phyloP scores from a whole-genome alignment of 2,888 invertebrate genomes.

The Plusia festucae region DNA sequence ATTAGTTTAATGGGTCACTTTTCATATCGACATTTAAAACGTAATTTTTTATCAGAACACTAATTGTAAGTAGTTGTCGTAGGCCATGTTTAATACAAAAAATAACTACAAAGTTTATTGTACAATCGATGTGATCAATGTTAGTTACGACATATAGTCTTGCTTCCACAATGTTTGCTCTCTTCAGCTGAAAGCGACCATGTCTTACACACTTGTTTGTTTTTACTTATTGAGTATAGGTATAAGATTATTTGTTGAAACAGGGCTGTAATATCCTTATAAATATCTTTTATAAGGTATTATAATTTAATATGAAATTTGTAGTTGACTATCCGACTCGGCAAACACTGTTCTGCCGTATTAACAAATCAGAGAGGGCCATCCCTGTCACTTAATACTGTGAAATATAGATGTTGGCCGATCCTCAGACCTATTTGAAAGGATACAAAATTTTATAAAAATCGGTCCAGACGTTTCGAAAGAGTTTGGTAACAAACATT shows the following conservation, averaged over 20 bases:
- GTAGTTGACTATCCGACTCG: no score
- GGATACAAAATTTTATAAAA: no score
- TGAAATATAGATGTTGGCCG: no score
- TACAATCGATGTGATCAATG: constrained; percentile 60
- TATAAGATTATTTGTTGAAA: neutral
- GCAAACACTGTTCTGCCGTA: no score
- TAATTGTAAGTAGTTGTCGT: neutral
- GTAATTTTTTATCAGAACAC: neutral
- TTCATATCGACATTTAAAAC: neutral
- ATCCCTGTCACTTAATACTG: no score
- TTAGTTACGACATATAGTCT: constrained; percentile 41
- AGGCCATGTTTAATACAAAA: constrained; percentile 10
- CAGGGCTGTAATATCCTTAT: no score
- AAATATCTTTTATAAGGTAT: no score
- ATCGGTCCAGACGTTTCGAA: no score
- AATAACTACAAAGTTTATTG: constrained; percentile 8
- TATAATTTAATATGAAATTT: no score
- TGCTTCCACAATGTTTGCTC: constrained; percentile 34
- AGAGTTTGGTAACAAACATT: no score
- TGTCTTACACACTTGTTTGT: constrained; percentile 23
- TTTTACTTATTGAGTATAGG: constrained; percentile 25
- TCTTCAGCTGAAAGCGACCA: constrained; percentile 34
- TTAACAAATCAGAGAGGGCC: no score
- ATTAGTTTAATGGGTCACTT: neutral
- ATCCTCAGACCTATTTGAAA: no score